These are phyloP conservation scores for Paratilapia polleni DNA, from an alignment of 2,113 vertebrate species.

Conservation along the genomic window DNA sequence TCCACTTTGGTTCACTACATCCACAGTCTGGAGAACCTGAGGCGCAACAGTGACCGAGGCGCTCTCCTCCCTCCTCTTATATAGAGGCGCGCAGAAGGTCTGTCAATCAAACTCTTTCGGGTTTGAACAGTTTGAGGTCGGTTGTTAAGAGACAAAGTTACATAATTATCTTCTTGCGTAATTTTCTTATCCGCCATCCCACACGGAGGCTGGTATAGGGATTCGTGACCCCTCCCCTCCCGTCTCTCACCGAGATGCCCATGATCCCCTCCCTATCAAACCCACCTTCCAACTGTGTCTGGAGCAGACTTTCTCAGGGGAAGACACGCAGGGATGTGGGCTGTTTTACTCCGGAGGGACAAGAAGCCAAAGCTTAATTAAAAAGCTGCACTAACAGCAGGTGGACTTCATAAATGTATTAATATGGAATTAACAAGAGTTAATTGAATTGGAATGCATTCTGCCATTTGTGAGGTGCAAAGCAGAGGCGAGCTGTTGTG, in stretches of 20 bases:
- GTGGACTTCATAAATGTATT: neutral
- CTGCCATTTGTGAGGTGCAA: neutral
- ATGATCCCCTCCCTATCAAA: neutral
- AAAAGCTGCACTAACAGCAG: neutral
- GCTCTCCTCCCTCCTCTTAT: constrained; percentile 73
- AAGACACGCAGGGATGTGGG: constrained; percentile 26
- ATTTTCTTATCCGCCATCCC: constrained; percentile 70
- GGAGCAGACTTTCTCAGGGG: constrained; percentile 50
- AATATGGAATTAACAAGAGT: neutral
- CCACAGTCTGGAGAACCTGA: constrained; percentile 58
- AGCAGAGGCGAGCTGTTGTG: neutral
- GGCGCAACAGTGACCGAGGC: constrained; percentile 52
- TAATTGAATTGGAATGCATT: neutral
- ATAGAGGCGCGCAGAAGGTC: constrained; percentile 64
- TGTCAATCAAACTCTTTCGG: constrained; percentile 79
- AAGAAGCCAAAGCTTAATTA: neutral
- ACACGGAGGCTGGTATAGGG: constrained; percentile 1
- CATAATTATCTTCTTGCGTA: constrained; percentile 79
- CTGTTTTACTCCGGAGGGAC: neutral
- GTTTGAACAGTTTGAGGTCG: constrained; percentile 64
- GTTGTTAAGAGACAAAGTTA: constrained; percentile 75
- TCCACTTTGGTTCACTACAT: constrained; percentile 70
- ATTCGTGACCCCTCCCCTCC: constrained; percentile 13
- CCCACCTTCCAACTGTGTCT: constrained; percentile 2
- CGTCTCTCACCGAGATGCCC: constrained; percentile 21